phyloP scores from a whole-genome alignment of 2,113 vertebrate genomes.

The Cyanoramphus novaezelandiae region DNA sequence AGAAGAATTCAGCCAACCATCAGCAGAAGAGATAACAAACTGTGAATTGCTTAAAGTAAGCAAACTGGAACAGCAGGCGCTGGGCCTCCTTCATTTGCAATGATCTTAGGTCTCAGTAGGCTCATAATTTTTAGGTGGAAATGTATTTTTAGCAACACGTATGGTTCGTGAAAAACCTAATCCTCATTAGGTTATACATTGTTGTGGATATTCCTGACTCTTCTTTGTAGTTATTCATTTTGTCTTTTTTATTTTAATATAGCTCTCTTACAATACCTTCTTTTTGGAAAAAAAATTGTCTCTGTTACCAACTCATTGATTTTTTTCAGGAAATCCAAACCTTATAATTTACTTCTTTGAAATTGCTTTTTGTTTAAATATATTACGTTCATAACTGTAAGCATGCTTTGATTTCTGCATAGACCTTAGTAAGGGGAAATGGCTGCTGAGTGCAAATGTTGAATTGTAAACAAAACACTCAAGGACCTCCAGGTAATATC shows the following conservation, averaged over 20 bases:
- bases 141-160: background rate
- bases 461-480: constrained; percentile 13
- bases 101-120: background rate
- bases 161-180: background rate
- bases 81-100: background rate
- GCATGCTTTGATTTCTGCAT: background rate
- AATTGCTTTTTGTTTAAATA: background rate
- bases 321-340: background rate
- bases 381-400: background rate
- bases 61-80: background rate
- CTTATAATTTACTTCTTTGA: background rate
- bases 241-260: background rate
- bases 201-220: background rate
- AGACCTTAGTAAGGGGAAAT: background rate
- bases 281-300: background rate
- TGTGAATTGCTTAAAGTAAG: background rate
- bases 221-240: background rate
- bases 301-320: background rate
- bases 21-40: background rate
- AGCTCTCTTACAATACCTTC: background rate
- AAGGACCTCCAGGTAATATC: background rate
- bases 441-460: background rate
- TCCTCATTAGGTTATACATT: background rate
- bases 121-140: background rate
- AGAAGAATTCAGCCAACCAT: background rate